Evolutionary conservation across 2,797 vertebrate species (phyloP).

Genomic region (Schizopygopsis malacanthus): DNA sequence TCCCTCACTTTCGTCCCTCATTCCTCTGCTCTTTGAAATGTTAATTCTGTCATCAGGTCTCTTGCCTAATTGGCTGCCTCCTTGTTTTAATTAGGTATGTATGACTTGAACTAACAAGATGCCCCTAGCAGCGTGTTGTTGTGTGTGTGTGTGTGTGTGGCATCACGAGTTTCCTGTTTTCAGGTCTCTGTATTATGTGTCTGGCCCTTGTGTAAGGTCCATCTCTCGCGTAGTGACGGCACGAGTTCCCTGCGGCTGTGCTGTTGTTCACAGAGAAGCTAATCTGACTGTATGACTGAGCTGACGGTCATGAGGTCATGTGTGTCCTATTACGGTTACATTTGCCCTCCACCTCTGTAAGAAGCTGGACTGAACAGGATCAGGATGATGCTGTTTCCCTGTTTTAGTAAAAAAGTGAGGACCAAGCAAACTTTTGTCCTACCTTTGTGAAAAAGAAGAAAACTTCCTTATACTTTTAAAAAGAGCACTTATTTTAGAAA

Average conservation of each 20-base stretch:
- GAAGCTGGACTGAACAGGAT: background rate
- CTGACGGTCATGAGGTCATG: constrained; percentile 20
- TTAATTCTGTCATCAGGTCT: constrained; percentile 37
- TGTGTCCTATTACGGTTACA: background rate
- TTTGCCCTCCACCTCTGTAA: constrained; percentile 20
- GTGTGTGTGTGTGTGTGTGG: background rate
- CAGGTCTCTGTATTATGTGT: background rate
- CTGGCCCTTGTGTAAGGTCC: background rate
- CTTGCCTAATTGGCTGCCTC: constrained; percentile 52
- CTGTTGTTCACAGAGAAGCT: background rate
- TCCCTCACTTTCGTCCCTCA: background rate
- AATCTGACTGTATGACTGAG: constrained; percentile 30
- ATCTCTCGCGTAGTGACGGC: background rate
- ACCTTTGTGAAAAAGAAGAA: background rate
- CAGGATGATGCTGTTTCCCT: background rate
- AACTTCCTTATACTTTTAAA: background rate
- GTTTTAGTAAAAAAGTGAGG: background rate
- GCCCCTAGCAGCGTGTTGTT: background rate
- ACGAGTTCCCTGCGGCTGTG: background rate
- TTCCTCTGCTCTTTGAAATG: constrained; percentile 36
- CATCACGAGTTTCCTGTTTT: constrained; percentile 17
- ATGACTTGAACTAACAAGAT: constrained; percentile 1
- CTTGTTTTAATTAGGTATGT: constrained; percentile 67
- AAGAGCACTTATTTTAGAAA: background rate
- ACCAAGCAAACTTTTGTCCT: background rate